These are phyloP conservation scores for Diogma glabrata DNA, from an alignment of 2,888 invertebrate genomes.

Conservation along the genomic window DNA sequence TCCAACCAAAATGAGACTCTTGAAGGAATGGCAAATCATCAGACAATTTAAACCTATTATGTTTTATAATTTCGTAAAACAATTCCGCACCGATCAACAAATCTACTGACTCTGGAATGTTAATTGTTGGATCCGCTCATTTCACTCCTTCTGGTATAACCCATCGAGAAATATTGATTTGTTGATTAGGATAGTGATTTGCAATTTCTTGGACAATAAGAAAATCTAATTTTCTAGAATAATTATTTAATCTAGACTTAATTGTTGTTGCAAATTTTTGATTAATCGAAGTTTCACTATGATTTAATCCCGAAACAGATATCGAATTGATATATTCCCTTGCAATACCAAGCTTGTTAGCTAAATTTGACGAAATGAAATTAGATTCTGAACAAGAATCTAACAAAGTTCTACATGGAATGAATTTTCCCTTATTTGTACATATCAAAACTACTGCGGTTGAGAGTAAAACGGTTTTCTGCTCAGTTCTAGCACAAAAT, in stretches of 20 bases:
- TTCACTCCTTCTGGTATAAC: not conserved
- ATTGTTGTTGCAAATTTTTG: not conserved
- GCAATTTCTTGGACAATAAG: not conserved
- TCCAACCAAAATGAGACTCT: not conserved
- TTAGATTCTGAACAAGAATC: no score
- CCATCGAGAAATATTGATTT: not conserved
- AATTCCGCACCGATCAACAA: not conserved
- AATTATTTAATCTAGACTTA: not conserved
- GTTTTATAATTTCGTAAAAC: not conserved
- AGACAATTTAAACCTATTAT: not conserved
- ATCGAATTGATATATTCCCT: not conserved
- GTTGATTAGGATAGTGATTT: not conserved
- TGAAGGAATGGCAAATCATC: not conserved
- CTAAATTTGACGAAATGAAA: not conserved
- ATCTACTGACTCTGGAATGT: not conserved
- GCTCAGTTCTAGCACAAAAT: not conserved
- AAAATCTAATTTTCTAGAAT: not conserved
- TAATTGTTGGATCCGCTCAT: no score
- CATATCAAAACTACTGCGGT: no score
- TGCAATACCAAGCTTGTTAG: not conserved
- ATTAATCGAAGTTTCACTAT: no score
- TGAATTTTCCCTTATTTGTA: no score
- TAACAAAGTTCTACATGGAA: no score
- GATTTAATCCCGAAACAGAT: not conserved
- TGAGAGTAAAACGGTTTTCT: no score